Evolutionary conservation across 2,797 vertebrate species (phyloP), one percentile per base, ranked within the genome.

Genomic region (Mallotus villosus): DNA sequence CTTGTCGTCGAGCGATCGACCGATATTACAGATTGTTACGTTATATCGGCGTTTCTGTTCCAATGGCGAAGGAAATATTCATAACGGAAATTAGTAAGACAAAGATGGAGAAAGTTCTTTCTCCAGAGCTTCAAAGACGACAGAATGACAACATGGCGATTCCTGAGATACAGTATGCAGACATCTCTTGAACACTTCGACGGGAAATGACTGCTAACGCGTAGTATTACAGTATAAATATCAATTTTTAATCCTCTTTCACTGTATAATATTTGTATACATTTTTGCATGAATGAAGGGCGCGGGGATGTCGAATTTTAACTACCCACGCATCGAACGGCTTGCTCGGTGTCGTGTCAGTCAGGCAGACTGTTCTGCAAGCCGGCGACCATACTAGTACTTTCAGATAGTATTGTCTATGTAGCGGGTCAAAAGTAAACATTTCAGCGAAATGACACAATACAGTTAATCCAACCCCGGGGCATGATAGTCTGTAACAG

Each of bases 121-220:
- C 90, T 91, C 88, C 88, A 86, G 86, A 81, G 89, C 91, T 92
- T 88, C 92, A 92, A 89, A 92, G 91, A 92, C 90, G 88, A 91
- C 91, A 91, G 91, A 90, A 90, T 91, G 92, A 93, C 93, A 94
- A 94, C 93, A 94, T 94, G 93, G 93, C 93, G 93, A 90, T 84
- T 87, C 90, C 86, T 80, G 76, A 88, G 86, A 90, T 78, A 88
- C 91, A 89, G 90, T 90, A 89, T 86, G 88, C 86, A 79, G 88
- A 74, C 87, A 74, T 84, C 86, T 89, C 85, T 77, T 70, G 19
- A 84, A 85, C 85, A 78, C 86, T 86, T 77, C 67, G 41, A 63
- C 62, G 77, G 79, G 71, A 77, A 77, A 78, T 63, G 66, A 76
- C 27, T 81, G 71, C 70, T 78, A 78, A 68, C 24, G 34, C 41